Percentiles rank a stretch among this genome's conserved stretches.
Conservation (phyloP, 1,140 invertebrate genomes). For the Aradophagus sp. region DNA sequence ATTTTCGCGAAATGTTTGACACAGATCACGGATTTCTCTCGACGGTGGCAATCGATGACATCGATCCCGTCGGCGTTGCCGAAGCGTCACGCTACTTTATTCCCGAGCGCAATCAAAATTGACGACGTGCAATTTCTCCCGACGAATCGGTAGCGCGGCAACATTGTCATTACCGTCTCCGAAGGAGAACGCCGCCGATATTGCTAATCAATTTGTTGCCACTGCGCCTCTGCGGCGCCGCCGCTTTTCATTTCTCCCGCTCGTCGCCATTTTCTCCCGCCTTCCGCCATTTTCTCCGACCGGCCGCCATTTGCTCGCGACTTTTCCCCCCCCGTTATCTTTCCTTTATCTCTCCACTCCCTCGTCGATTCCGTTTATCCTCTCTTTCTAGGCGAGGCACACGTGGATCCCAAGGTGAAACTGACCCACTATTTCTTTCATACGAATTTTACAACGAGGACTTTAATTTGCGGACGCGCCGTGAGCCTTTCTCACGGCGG, state of each 20-base stretch:
- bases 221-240: neutral
- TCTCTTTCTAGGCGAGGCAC: constrained; percentile 19
- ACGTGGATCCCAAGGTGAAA: constrained; percentile 32
- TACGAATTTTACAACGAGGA: constrained; percentile 30
- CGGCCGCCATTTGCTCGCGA: neutral
- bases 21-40: constrained; percentile 69
- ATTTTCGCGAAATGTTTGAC: constrained; percentile 69
- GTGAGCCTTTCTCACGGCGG: constrained; percentile 23
- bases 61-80: constrained; percentile 54
- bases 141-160: constrained; percentile 53
- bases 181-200: constrained; percentile 27
- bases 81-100: constrained; percentile 49
- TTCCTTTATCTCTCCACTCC: neutral
- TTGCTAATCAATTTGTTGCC: constrained; percentile 21
- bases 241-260: neutral
- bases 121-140: constrained; percentile 54
- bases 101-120: constrained; percentile 32
- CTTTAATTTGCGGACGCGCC: constrained; percentile 21
- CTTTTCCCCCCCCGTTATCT: too few relatives aligned
- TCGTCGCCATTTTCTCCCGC: neutral
- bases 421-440: constrained; percentile 47
- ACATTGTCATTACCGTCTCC: constrained; percentile 43
- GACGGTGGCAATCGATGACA: constrained; percentile 55
- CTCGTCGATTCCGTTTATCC: neutral
- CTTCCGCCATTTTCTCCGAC: neutral